Conservation (phyloP, 2,888 invertebrate species). For the Pterobdella sp. region DNA sequence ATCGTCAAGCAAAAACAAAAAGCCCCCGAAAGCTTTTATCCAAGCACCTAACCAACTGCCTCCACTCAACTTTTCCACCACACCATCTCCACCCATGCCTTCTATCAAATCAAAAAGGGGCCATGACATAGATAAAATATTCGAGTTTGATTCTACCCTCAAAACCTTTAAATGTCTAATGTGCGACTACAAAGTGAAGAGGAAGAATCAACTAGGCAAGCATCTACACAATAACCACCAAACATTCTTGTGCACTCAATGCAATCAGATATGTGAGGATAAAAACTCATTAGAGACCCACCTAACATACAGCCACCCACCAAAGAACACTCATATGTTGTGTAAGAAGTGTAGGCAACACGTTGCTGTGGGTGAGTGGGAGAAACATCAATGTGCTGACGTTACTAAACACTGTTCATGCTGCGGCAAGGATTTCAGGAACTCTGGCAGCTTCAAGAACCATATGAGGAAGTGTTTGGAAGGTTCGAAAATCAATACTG, state of each 20-base stretch:
- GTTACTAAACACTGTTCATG: neutral
- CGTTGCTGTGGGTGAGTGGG: neutral
- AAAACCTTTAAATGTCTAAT: conserved; percentile 37
- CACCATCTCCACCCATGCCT: neutral
- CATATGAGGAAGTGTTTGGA: neutral
- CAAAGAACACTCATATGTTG: neutral
- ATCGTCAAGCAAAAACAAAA: too few species aligned
- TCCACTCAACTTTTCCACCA: neutral
- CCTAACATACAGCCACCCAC: neutral
- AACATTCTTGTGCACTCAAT: conserved; percentile 45
- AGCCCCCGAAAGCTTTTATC: neutral
- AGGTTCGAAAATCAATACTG: neutral
- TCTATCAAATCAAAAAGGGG: neutral
- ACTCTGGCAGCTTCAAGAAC: neutral
- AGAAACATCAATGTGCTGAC: neutral
- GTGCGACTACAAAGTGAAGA: conserved; percentile 45
- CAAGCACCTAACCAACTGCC: neutral
- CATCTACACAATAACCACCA: conserved; percentile 44
- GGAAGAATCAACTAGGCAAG: conserved; percentile 45
- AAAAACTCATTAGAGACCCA: neutral
- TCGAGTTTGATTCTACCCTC: conserved; percentile 5
- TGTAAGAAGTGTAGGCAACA: conserved; percentile 6
- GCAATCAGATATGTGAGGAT: conserved; percentile 35
- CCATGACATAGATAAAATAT: neutral
- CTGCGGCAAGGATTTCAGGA: conserved; percentile 1